Percentiles rank a stretch among this genome's conserved stretches.
These are phyloP conservation scores for Drosophila varians DNA, from an alignment of 1,140 invertebrate species.

Conservation along the genomic window DNA sequence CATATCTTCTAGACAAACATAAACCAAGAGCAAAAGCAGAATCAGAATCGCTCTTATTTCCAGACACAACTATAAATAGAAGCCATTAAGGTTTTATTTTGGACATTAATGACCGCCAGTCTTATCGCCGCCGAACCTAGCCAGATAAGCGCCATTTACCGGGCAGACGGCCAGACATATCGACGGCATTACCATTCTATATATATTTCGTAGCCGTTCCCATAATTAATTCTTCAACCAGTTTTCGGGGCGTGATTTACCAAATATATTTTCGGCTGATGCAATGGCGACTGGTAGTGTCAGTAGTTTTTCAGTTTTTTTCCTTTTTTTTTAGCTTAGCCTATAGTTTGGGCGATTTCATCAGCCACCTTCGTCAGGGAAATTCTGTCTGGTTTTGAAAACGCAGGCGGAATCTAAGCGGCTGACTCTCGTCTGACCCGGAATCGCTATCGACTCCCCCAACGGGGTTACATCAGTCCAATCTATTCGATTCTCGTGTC, in stretches of 20 bases:
- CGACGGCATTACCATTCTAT: constrained; percentile 13
- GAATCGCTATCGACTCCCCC: not conserved
- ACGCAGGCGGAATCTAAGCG: constrained; percentile 18
- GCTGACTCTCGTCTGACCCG: constrained; percentile 39
- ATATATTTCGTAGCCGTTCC: not conserved
- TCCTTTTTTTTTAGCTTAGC: not conserved
- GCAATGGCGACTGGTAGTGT: constrained; percentile 47
- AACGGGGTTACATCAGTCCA: constrained; percentile 26
- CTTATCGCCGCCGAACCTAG: not conserved
- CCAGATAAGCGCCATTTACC: constrained; percentile 23
- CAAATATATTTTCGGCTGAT: constrained; percentile 43
- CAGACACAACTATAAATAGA: constrained; percentile 25
- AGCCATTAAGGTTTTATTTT: constrained; percentile 41
- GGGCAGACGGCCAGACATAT: constrained; percentile 28
- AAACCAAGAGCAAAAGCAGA: too few species aligned
- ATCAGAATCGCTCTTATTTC: not conserved
- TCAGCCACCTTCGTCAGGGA: constrained; percentile 23
- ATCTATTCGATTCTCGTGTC: not conserved
- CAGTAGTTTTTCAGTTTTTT: constrained; percentile 31
- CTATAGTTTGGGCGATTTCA: constrained; percentile 38
- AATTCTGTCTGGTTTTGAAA: constrained; percentile 5
- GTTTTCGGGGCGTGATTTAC: constrained; percentile 33
- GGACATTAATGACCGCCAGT: constrained; percentile 31
- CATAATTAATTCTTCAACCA: constrained; percentile 38
- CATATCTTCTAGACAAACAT: not conserved